Conservation (phyloP, 2,113 vertebrate species). For the Triplophysa rosa region DNA sequence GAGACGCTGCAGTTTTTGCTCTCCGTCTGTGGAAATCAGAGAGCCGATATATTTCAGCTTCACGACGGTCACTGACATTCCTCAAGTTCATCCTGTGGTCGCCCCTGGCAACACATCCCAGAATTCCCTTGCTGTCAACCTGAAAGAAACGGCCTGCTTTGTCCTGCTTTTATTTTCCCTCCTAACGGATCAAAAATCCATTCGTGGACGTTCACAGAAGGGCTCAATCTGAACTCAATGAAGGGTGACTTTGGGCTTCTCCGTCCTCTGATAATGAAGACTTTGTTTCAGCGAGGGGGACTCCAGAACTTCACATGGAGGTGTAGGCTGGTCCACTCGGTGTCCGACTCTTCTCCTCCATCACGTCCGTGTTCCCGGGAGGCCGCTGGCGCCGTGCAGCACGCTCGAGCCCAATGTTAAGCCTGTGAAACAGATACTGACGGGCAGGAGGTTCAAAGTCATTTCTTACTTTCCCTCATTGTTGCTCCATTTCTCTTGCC, state of each 20-base stretch:
- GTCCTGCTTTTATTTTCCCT: conserved; percentile 26
- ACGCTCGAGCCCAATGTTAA: background rate
- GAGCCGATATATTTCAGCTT: conserved; percentile 54
- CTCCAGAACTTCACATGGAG: background rate
- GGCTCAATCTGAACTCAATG: conserved; percentile 51
- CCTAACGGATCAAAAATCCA: conserved; percentile 56
- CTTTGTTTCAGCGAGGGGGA: conserved; percentile 17
- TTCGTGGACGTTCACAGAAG: conserved; percentile 50
- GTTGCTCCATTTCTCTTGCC: conserved; percentile 8
- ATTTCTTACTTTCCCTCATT: conserved; percentile 27
- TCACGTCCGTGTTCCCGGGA: background rate
- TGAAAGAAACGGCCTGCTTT: conserved; percentile 44
- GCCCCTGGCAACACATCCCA: conserved; percentile 46
- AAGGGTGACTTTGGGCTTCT: conserved; percentile 47
- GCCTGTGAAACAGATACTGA: conserved; percentile 35
- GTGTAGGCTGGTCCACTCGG: background rate
- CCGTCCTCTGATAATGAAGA: conserved; percentile 46
- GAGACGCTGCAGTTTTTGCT: conserved; percentile 40
- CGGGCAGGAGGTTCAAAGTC: conserved; percentile 12
- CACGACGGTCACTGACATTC: conserved; percentile 48
- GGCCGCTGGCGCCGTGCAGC: background rate
- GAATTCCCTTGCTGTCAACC: conserved; percentile 55
- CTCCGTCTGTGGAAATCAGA: conserved; percentile 50
- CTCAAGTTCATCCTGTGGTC: conserved; percentile 43
- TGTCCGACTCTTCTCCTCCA: background rate